A percentile compares a stretch with the other conserved stretches of the same genome.
Evolutionary conservation across 2,888 invertebrate genomes (phyloP).

Genomic region (Notocelia uddmanniana): DNA sequence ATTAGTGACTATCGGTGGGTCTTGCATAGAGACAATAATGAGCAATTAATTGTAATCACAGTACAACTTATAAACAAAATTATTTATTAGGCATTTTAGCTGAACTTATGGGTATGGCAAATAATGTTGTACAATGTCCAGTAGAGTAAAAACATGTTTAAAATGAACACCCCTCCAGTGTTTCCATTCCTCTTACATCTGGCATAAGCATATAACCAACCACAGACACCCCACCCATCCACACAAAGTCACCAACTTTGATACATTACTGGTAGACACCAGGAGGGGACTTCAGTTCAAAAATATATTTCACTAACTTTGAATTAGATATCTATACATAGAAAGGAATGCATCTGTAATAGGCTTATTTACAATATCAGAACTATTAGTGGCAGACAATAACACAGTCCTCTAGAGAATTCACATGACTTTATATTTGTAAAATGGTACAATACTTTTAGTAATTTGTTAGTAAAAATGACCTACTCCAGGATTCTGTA

Average conservation of each 20-base stretch:
- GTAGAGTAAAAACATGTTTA: not conserved
- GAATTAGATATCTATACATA: not conserved
- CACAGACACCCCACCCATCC: no score
- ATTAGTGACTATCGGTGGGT: slow-evolving; percentile 44
- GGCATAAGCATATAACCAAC: no score
- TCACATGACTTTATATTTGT: not conserved
- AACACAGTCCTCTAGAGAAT: no score
- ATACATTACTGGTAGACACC: no score
- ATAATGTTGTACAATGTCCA: not conserved
- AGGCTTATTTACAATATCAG: not conserved
- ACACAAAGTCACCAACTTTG: no score
- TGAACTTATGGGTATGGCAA: slow-evolving; percentile 12
- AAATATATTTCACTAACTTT: no score
- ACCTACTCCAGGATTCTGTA: no score
- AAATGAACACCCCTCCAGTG: no score
- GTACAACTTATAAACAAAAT: slow-evolving; percentile 14
- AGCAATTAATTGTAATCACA: slow-evolving; percentile 36
- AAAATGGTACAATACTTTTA: not conserved
- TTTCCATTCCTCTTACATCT: no score
- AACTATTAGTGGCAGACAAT: not conserved
- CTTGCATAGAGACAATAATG: slow-evolving; percentile 29
- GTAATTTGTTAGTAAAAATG: not conserved
- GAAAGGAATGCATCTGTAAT: not conserved
- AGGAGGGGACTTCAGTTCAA: no score
- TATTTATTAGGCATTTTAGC: not conserved